Evolutionary conservation across 2,113 vertebrate genomes (phyloP), one percentile per base, ranked within the genome.

Genomic region (Nerophis lumbriciformis): DNA sequence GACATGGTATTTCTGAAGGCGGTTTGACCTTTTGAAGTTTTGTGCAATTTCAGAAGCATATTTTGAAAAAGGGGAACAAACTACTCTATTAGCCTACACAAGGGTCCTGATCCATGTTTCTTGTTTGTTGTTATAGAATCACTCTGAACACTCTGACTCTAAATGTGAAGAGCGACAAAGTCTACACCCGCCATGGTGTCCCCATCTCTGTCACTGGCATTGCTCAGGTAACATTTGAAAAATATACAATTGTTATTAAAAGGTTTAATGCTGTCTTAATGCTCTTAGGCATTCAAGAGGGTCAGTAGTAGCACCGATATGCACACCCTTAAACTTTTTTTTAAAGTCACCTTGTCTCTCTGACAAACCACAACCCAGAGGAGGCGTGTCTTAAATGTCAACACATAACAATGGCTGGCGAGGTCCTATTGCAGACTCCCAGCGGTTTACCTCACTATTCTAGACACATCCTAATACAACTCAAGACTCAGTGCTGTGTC

Each of bases 201-300:
- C 95, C 95, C 21, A 94, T 97, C 85, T 97, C 95, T 8, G 95
- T 97, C 62, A 97, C 94, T 4, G 94, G 95, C 67, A 96, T 97
- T 37, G 94, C 95, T 53, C 95, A 97, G 93, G 94, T 94, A 84
- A 68, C 63, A 12, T 66, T 53, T 53, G 1, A 15, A 52, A 28
- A 3, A 48, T 8, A 51, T 35, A 15, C 28, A 16, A 7, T 12
- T 36, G 42, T 48, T 5, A 13, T 42, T 5, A 45, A 55, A 48
- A 19, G 2, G 64, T 44, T 49, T 5, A 48, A 38, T 47, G 8
- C 60, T 42, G 28, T 8, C 21, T 11, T 19, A 1, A 37, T 9
- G 3, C 8, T 3, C 21, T 19, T 16, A 44, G 6, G 9, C 5
- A 21, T 5, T 14, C 36, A 58, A 8, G 9, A 12, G 6, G 5